A percentile compares a stretch with the other conserved stretches of the same genome.
Evolutionary conservation across 2,797 vertebrate species (phyloP).

Genomic region (Gymnocypris eckloni): DNA sequence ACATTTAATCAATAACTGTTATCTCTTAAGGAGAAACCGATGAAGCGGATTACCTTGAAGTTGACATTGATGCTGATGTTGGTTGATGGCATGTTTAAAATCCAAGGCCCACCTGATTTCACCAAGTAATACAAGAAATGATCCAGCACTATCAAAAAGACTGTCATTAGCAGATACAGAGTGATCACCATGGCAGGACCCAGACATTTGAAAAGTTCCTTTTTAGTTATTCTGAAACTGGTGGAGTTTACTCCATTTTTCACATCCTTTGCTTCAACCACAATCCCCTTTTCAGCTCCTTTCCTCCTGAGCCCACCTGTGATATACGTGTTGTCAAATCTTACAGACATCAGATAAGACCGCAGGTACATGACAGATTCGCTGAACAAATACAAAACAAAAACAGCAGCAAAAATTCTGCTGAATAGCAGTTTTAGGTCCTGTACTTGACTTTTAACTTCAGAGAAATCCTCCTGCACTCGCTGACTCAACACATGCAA

Average conservation of each 20-base stretch:
- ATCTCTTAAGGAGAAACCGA: neutral
- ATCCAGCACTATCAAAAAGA: slow-evolving; percentile 79
- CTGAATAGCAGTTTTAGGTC: slow-evolving; percentile 72
- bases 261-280: slow-evolving; percentile 62
- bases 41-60: slow-evolving; percentile 78
- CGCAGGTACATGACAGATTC: slow-evolving; percentile 85
- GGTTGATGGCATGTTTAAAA: slow-evolving; percentile 80
- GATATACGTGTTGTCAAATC: slow-evolving; percentile 85
- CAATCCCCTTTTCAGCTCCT: slow-evolving; percentile 56
- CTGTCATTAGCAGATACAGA: slow-evolving; percentile 77
- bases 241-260: slow-evolving; percentile 68
- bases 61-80: slow-evolving; percentile 75
- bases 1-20: neutral
- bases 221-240: slow-evolving; percentile 76
- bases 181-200: slow-evolving; percentile 76
- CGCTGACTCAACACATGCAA: slow-evolving; percentile 74
- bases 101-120: slow-evolving; percentile 70
- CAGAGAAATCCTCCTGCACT: slow-evolving; percentile 80
- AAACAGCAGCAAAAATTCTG: slow-evolving; percentile 79
- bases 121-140: slow-evolving; percentile 80
- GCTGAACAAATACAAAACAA: slow-evolving; percentile 78
- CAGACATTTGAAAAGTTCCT: slow-evolving; percentile 79
- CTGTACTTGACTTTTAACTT: slow-evolving; percentile 72
- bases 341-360: slow-evolving; percentile 83
- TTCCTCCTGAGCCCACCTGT: slow-evolving; percentile 71